These are phyloP conservation scores for Glyphotaelius pellucidus DNA, from an alignment of 2,888 invertebrate genomes.

Conservation along the genomic window DNA sequence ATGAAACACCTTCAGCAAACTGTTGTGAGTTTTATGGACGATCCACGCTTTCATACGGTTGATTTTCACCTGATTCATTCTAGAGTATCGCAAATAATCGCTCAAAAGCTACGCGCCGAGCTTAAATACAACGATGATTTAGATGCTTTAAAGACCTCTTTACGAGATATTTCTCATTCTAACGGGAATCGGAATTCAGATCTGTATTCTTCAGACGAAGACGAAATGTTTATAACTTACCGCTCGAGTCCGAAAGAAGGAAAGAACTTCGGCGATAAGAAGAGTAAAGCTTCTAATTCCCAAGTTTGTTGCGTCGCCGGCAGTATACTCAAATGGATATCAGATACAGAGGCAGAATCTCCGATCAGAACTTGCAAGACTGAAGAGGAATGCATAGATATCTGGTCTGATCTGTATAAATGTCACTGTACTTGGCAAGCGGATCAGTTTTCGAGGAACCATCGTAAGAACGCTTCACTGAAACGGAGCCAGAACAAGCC, in stretches of 20 bases:
- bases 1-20: constrained; percentile 83
- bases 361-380: constrained; percentile 76
- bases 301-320: constrained; percentile 75
- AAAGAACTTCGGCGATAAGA: constrained; percentile 39
- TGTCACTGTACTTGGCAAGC: constrained; percentile 83
- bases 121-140: constrained; percentile 73
- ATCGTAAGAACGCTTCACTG: constrained; percentile 76
- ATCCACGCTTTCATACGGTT: constrained; percentile 80
- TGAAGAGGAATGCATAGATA: constrained; percentile 77
- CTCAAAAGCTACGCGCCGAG: constrained; percentile 77
- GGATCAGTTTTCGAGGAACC: constrained; percentile 75
- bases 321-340: constrained; percentile 74
- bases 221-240: constrained; percentile 72
- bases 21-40: constrained; percentile 83
- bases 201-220: constrained; percentile 79
- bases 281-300: constrained; percentile 70
- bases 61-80: constrained; percentile 83
- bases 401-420: constrained; percentile 78
- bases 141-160: constrained; percentile 72
- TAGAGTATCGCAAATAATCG: constrained; percentile 80
- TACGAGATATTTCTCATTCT: constrained; percentile 73
- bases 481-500: constrained; percentile 71
- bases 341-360: constrained; percentile 69
- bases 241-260: constrained; percentile 71
- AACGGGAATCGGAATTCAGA: constrained; percentile 72